Conservation (phyloP, 2,113 vertebrate genomes). For the Tenrec ecaudatus region DNA sequence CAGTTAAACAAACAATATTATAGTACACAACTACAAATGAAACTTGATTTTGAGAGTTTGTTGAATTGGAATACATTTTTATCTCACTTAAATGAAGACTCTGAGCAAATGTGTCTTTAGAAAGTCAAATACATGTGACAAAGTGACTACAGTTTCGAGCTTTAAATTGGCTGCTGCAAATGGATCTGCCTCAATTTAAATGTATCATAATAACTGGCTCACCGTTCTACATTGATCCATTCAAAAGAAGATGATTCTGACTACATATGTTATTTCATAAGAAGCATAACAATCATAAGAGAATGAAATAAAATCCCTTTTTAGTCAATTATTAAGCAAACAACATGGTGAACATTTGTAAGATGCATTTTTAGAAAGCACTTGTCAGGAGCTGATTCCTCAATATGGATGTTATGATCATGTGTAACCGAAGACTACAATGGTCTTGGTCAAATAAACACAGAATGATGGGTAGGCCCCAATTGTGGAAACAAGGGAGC, state of each 20-base stretch:
- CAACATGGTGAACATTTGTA: background rate
- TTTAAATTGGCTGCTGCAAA: slow-evolving; percentile 33
- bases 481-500: background rate
- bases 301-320: slow-evolving; percentile 58
- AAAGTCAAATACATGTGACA: slow-evolving; percentile 25
- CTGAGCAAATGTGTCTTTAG: slow-evolving; percentile 45
- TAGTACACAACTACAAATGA: background rate
- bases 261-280: background rate
- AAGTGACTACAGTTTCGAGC: slow-evolving; percentile 13
- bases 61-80: slow-evolving; percentile 52
- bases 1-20: slow-evolving; percentile 27
- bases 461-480: background rate
- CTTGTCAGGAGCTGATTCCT: background rate
- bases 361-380: slow-evolving; percentile 46
- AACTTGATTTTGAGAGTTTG: slow-evolving; percentile 46
- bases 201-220: background rate
- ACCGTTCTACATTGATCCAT: background rate
- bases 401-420: background rate
- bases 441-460: slow-evolving; percentile 20
- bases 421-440: background rate
- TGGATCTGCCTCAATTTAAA: slow-evolving; percentile 1
- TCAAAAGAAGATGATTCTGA: slow-evolving; percentile 41
- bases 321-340: slow-evolving; percentile 36
- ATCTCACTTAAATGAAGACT: slow-evolving; percentile 36
- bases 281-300: background rate